These are phyloP conservation scores for Ametastegia equiseti DNA, from an alignment of 2,888 invertebrate genomes.

Conservation along the genomic window DNA sequence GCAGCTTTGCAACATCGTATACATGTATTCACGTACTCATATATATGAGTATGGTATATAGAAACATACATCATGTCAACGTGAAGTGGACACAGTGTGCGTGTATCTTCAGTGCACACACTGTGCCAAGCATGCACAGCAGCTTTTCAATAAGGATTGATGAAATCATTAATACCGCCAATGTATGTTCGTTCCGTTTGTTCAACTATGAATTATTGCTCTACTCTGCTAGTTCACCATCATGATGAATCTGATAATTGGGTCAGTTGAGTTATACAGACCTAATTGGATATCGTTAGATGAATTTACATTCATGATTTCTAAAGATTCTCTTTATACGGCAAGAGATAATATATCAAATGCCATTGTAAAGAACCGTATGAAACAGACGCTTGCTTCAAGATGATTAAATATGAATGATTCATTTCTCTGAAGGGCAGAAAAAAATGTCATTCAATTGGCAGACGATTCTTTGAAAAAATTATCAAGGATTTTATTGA, in stretches of 20 bases:
- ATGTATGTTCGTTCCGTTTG: conserved; percentile 7
- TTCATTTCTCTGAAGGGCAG: neutral
- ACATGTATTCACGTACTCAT: neutral
- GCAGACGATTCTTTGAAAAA: neutral
- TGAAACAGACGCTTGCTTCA: neutral
- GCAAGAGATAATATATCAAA: neutral
- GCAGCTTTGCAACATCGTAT: neutral
- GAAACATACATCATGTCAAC: neutral
- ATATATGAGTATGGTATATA: neutral
- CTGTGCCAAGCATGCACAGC: neutral
- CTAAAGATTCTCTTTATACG: neutral
- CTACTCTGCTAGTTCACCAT: neutral
- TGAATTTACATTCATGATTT: neutral
- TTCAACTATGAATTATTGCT: conserved; percentile 6
- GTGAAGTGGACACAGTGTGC: neutral
- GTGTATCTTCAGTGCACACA: too few relatives aligned
- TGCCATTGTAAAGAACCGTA: neutral
- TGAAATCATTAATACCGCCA: neutral
- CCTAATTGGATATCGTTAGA: conserved; percentile 4
- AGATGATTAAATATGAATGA: neutral
- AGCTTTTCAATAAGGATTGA: conserved; percentile 20
- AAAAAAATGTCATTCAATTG: neutral
- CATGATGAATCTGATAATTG: conserved; percentile 6
- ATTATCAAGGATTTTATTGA: neutral
- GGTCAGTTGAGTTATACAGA: conserved; percentile 3